Conservation (phyloP, 2,797 vertebrate species). For the Eulemur coronatus region DNA sequence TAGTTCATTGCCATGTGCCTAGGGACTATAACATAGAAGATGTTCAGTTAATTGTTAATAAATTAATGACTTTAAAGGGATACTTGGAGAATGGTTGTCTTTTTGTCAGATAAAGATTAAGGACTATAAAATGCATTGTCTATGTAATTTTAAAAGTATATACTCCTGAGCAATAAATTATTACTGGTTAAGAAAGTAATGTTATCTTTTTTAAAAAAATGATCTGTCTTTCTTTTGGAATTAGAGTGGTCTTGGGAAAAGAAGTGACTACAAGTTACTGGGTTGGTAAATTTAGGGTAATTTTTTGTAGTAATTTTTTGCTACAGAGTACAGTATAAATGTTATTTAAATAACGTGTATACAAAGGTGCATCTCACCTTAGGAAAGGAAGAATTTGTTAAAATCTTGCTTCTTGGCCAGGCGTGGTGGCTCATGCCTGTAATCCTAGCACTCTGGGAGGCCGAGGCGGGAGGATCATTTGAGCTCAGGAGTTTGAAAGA, state of each 20-base stretch:
- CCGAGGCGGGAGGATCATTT: no score
- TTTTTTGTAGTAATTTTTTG: background rate
- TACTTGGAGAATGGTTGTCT: background rate
- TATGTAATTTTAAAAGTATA: background rate
- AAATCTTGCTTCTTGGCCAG: constrained; percentile 29
- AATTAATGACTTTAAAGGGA: background rate
- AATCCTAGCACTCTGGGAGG: no score
- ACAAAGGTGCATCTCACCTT: background rate
- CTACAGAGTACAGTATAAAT: background rate
- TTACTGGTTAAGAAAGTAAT: constrained; percentile 7
- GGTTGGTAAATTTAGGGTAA: background rate
- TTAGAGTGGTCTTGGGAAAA: background rate
- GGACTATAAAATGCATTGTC: background rate
- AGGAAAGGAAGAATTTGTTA: constrained; percentile 41
- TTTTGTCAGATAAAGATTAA: constrained; percentile 14
- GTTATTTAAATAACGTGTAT: background rate
- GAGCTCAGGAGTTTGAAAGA: no score
- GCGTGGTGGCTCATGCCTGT: no score
- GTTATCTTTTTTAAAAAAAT: background rate
- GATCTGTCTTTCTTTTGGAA: background rate
- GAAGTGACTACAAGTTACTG: background rate
- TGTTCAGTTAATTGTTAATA: background rate
- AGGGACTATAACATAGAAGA: background rate
- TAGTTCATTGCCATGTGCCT: background rate
- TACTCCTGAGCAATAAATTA: background rate